Base-by-base conservation (phyloP, 2,888 invertebrate genomes). In the Caenorhabditis becei region DNA sequence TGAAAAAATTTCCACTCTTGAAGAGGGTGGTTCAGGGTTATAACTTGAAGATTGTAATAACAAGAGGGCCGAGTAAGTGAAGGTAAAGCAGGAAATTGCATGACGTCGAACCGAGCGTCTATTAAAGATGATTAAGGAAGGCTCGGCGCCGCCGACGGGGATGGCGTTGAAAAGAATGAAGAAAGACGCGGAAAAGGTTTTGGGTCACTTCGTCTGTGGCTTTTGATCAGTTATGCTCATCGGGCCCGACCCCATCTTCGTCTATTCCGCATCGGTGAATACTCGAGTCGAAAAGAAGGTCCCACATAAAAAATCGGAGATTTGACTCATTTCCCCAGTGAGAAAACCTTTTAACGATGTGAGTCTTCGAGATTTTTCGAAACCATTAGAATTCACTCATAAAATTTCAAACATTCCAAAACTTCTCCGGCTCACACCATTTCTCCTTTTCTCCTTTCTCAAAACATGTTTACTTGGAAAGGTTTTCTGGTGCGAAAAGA, bases 221-320 rank as follows among this genome's bases (percentile, higher is more conserved):
- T 75, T 75, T 66, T 75, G 75, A 75, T 75, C 75, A 61, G 59
- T 61, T 53, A 67, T 58, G 59, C 75, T 61, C 75, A 63, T 72
- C 72, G 63, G n/a, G n/a, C 11, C 47, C 4, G 20, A 56, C 56
- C 26, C 56, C 56, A 61, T 61, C 54, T 56, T 16, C 37, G 75
- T 75, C 75, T 66, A 75, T 75, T 75, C 75, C 66, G 75, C 75
- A n/a, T 74, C 74, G 65, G 28, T 75, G 66, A 66, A 65, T 66
- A 66, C 24, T 67, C 32, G 59, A 59, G 74, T 56, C 41, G 8
- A 23, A 63, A 59, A 49, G 58, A 8, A 65, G 72, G 72, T 65
- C 56, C 72, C 32, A 18, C 24, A 47, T 10, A 8, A 11, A 49
- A 63, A 56, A 70, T 70, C 51, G 51, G 51, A 59, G 51, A 35